Conservation (phyloP, 2,888 invertebrate genomes). For the Crocallis elinguaria region DNA sequence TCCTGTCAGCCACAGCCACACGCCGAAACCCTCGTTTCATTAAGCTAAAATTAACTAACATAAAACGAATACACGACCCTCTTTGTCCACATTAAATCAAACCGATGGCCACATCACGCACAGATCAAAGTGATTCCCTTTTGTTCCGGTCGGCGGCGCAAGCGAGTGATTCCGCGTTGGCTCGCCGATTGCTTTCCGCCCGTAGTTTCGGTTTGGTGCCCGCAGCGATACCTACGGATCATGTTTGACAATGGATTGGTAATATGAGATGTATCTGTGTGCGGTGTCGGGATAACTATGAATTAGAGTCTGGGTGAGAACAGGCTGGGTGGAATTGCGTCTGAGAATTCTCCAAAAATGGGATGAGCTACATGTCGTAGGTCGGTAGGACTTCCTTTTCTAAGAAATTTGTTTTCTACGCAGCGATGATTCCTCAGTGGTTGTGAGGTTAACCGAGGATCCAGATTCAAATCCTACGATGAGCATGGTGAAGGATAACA, state of each 20-base stretch:
- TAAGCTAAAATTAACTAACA: neutral
- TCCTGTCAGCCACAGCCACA: no score
- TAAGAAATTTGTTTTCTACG: no score
- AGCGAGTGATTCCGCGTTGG: conserved; percentile 69
- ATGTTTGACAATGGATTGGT: conserved; percentile 2
- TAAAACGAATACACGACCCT: neutral
- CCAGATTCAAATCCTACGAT: no score
- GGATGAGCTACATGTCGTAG: no score
- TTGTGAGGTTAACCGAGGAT: no score
- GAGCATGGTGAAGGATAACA: no score
- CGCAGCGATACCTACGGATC: conserved; percentile 26
- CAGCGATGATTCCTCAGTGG: no score
- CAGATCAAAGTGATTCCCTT: conserved; percentile 77
- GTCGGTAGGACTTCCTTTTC: no score
- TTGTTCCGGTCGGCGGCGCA: conserved; percentile 70
- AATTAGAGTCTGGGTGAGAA: neutral
- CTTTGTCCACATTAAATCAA: conserved; percentile 32
- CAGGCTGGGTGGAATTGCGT: no score
- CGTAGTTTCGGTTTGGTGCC: conserved; percentile 52
- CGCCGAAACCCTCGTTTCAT: no score
- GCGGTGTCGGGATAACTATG: neutral
- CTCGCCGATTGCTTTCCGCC: conserved; percentile 74
- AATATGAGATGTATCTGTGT: neutral
- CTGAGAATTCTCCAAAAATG: no score
- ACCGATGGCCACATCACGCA: conserved; percentile 44